Evolutionary conservation across 2,797 vertebrate genomes (phyloP).

Genomic region (Enteromius anoplus): DNA sequence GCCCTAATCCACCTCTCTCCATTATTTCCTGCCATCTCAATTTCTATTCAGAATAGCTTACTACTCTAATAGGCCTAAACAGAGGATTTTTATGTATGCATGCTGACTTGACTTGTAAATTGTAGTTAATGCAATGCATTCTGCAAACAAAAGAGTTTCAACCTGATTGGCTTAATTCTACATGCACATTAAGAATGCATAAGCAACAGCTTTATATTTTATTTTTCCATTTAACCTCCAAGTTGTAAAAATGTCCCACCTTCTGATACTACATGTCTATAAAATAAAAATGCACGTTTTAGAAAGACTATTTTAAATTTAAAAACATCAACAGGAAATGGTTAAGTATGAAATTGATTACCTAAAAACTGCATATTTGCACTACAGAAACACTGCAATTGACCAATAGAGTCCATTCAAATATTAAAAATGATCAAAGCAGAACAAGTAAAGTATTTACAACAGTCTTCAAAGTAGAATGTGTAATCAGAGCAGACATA

Average conservation of each 20-base stretch:
- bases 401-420: background rate
- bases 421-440: background rate
- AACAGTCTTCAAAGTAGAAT: slow-evolving; percentile 9
- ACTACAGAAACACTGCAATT: background rate
- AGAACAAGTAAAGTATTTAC: background rate
- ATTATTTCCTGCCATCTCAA: background rate
- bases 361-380: background rate
- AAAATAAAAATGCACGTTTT: background rate
- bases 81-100: background rate
- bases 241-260: background rate
- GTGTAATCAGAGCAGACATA: background rate
- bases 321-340: background rate
- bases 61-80: background rate
- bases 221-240: background rate
- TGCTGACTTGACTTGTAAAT: background rate
- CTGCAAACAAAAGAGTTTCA: background rate
- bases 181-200: background rate
- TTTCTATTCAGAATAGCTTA: background rate
- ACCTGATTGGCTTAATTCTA: too few relatives aligned
- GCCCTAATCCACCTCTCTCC: background rate
- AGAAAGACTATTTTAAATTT: background rate
- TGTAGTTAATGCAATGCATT: background rate
- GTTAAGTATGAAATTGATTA: background rate
- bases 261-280: background rate
- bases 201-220: background rate